These are phyloP conservation scores for Pelusios castaneus DNA, from an alignment of 2,113 vertebrate genomes.

Conservation along the genomic window DNA sequence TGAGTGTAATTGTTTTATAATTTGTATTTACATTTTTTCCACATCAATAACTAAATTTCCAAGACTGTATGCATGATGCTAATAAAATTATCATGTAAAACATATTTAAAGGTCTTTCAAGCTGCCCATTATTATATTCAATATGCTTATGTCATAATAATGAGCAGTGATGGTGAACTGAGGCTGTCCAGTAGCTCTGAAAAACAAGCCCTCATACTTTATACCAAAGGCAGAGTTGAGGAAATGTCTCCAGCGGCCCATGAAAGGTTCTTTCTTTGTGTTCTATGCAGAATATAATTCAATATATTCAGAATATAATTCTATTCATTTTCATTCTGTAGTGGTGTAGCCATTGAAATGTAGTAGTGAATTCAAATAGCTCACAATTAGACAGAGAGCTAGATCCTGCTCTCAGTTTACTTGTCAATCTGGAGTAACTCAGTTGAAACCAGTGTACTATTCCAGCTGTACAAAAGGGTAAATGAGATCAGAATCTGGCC, in stretches of 20 bases:
- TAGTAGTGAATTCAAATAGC: background rate
- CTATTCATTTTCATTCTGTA: slow-evolving; percentile 32
- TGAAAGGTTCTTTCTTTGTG: slow-evolving; percentile 22
- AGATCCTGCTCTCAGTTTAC: slow-evolving; percentile 1
- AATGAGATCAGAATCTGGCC: background rate
- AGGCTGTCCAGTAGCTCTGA: no score
- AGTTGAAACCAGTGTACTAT: background rate
- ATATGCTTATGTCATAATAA: background rate
- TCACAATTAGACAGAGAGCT: background rate
- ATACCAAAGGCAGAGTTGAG: background rate
- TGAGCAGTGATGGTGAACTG: background rate
- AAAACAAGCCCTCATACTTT: background rate
- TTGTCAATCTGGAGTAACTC: background rate
- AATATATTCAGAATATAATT: no score
- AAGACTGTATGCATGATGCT: slow-evolving; percentile 29
- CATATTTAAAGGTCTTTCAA: slow-evolving; percentile 22
- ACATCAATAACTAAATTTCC: slow-evolving; percentile 34
- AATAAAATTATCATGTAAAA: background rate
- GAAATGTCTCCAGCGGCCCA: background rate
- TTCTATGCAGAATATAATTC: background rate
- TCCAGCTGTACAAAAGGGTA: background rate
- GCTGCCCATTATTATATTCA: background rate
- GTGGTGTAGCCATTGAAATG: background rate
- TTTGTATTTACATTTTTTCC: no score
- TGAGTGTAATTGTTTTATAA: slow-evolving; percentile 8